phyloP scores from a whole-genome alignment of 2,888 invertebrate genomes.

The Drosophila anomelani region DNA sequence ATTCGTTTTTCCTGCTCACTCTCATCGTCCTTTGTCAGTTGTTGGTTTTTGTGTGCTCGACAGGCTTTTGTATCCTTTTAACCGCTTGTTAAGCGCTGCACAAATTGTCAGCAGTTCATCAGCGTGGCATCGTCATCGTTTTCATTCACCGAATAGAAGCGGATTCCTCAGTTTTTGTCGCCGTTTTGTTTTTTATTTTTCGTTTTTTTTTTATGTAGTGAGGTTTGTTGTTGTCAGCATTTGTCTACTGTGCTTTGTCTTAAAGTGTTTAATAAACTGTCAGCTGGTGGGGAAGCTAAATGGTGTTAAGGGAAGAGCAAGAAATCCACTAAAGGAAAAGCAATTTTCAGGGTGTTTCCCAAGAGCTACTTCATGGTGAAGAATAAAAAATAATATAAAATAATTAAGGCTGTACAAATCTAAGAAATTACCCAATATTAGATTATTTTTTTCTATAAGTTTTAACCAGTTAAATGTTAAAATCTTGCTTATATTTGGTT shows the following conservation, averaged over 20 bases:
- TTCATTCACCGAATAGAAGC: slow-evolving; percentile 38
- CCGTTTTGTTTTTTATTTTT: not conserved
- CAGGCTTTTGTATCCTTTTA: slow-evolving; percentile 68
- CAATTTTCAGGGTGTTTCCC: no score
- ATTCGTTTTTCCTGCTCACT: slow-evolving; percentile 18
- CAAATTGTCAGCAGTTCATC: slow-evolving; percentile 79
- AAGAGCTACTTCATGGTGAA: not conserved
- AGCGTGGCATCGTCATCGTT: slow-evolving; percentile 51
- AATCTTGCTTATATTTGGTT: no score
- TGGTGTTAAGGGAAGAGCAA: not conserved
- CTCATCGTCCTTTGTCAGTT: slow-evolving; percentile 25
- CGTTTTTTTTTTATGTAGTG: not conserved
- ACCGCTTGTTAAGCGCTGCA: slow-evolving; percentile 77
- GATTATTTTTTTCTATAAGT: no score
- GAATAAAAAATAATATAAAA: not conserved
- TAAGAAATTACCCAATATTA: not conserved
- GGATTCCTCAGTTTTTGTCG: slow-evolving; percentile 32
- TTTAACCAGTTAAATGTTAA: no score
- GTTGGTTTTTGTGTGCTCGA: slow-evolving; percentile 29
- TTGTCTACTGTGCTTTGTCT: slow-evolving; percentile 37
- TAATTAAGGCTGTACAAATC: not conserved
- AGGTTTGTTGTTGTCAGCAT: slow-evolving; percentile 24
- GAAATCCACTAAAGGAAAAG: not conserved
- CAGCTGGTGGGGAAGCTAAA: slow-evolving; percentile 24
- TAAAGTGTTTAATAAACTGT: slow-evolving; percentile 67